Evolutionary conservation across 35 echinoderm and acorn worm genomes (phyloP).

Genomic region (Diadema setosum): DNA sequence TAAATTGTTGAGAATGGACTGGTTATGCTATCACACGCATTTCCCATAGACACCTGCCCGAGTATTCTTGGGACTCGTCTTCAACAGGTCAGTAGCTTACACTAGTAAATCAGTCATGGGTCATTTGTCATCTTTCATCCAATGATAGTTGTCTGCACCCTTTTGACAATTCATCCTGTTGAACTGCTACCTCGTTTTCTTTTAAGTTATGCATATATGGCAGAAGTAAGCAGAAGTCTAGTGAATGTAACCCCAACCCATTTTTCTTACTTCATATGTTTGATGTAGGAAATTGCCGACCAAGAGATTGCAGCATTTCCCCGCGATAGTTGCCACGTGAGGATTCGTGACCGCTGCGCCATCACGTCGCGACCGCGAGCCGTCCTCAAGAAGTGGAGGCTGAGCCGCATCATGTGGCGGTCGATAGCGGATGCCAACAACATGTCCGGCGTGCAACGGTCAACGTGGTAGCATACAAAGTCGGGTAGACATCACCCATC

Average conservation of each 20-base stretch:
- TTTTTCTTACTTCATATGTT: background rate
- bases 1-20: too few relatives aligned
- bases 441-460: constrained; percentile 81
- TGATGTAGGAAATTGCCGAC: constrained; percentile 82
- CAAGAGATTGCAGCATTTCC: constrained; percentile 80
- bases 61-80: too few relatives aligned
- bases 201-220: background rate
- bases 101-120: too few relatives aligned
- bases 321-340: constrained; percentile 74
- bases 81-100: too few relatives aligned
- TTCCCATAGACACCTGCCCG: too few relatives aligned
- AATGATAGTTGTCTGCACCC: too few relatives aligned
- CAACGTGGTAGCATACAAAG: constrained; percentile 90
- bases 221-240: background rate
- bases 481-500: too few relatives aligned
- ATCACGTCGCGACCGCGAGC: constrained; percentile 79
- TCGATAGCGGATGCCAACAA: constrained; percentile 74
- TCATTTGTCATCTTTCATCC: too few relatives aligned
- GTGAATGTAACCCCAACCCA: background rate
- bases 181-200: background rate
- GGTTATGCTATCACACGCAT: too few relatives aligned
- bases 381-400: constrained; percentile 69
- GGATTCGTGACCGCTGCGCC: constrained; percentile 75
- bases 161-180: too few relatives aligned
- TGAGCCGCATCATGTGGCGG: constrained; percentile 77